Evolutionary conservation across 2,888 invertebrate species (phyloP), one percentile per base, ranked within the genome.

Genomic region (Creontiades dilutus): DNA sequence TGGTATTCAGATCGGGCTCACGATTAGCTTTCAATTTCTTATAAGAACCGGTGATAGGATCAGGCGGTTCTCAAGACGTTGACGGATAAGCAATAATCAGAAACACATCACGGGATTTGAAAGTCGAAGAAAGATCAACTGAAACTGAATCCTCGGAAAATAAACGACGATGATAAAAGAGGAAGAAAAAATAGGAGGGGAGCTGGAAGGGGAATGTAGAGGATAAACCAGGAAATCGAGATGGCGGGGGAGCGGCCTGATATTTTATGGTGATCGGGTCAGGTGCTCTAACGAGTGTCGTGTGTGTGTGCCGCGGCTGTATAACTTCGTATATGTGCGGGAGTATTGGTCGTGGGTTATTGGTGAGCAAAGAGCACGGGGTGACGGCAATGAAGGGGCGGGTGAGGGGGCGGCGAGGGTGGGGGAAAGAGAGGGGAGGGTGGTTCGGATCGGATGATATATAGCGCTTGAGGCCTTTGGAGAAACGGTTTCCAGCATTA

Each of bases 181-280:
- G 16, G 52, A 16, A 16, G 16, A 12, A 52, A 52, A 52, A 52
- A 52, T 7, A 52, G 52, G 57, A 7, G 57, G 57, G n/a, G 57
- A n/a, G 57, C n/a, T 16, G 57, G 16, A n/a, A 5, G 14, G 23
- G 68, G 27, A 9, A 23, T 19, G 23, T 0, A 23, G 3, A 68
- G 68, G 27, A 68, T 68, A 68, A 68, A 68, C 23, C 23, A 68
- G 68, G 68, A 27, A 68, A 68, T 68, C 23, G 68, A 68, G 23
- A 68, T 4, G 23, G 68, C 23, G 27, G 68, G 68, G 23, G 68
- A 23, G 68, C 68, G 57, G 57, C 7, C 0, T 9, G 68, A 68
- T 68, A 68, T 68, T 68, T 68, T 68, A 68, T 68, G 68, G 68
- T 68, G 68, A 68, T 68, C 68, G 68, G 68, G 68, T 68, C 68